These are phyloP conservation scores for Platalea minor DNA, from an alignment of 2,797 vertebrate genomes.

Conservation along the genomic window DNA sequence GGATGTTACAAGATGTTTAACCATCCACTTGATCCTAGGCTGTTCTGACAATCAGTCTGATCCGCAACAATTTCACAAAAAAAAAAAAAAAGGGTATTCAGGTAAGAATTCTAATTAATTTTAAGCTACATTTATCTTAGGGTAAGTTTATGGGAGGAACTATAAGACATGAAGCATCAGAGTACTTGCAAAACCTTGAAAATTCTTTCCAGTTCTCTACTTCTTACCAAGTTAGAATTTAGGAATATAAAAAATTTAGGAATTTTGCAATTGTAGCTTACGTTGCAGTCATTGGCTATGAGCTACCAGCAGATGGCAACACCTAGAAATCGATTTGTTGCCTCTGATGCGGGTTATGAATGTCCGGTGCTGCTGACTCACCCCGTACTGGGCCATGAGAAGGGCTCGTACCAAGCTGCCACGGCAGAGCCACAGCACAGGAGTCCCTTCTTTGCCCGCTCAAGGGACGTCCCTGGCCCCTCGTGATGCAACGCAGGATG, in stretches of 20 bases:
- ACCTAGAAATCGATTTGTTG: not conserved
- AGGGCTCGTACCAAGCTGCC: not conserved
- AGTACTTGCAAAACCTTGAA: not conserved
- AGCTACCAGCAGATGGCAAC: not conserved
- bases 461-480: not conserved
- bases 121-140: not conserved
- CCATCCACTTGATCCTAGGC: too few relatives aligned
- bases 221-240: not conserved
- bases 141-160: not conserved
- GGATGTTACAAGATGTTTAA: not conserved
- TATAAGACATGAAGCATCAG: accelerated
- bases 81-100: not conserved
- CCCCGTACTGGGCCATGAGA: not conserved
- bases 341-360: not conserved
- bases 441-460: not conserved
- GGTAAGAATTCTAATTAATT: not conserved
- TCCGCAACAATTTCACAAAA: not conserved
- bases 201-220: not conserved
- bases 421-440: not conserved
- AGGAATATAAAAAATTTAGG: not conserved
- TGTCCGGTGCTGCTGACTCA: accelerated
- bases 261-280: not conserved
- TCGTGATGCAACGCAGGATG: not conserved
- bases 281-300: not conserved
- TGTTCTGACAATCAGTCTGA: not conserved